Evolutionary conservation across 2,113 vertebrate genomes (phyloP).

Genomic region (Bothrops jararaca): DNA sequence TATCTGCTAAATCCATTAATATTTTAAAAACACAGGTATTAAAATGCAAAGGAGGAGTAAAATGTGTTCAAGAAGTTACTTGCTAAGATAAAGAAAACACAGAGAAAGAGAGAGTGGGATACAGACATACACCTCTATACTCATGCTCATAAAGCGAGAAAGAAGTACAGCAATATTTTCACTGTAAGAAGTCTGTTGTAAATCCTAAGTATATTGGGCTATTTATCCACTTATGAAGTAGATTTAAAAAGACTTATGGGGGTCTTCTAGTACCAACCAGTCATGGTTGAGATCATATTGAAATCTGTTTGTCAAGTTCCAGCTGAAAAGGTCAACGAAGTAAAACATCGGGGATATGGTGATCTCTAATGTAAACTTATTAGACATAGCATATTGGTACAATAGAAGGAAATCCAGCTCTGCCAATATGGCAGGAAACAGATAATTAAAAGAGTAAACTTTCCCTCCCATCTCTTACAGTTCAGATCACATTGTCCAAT

Average conservation of each 20-base stretch:
- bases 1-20: background rate
- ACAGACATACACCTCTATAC: background rate
- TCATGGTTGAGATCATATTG: background rate
- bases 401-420: no score
- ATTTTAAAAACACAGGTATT: background rate
- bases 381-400: no score
- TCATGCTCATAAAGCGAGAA: background rate
- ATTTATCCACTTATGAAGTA: background rate
- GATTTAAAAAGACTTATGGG: background rate
- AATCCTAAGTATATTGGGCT: background rate
- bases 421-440: no score
- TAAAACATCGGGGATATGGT: no score
- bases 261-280: background rate
- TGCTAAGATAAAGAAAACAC: background rate
- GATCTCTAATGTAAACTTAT: no score
- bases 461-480: no score
- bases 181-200: background rate
- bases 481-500: no score
- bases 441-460: no score
- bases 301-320: background rate
- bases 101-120: background rate
- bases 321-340: no score
- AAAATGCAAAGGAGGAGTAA: background rate
- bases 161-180: background rate
- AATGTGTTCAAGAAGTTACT: background rate